These are phyloP conservation scores for Hemistola chrysoprasaria DNA, from an alignment of 2,888 invertebrate species.

Conservation along the genomic window DNA sequence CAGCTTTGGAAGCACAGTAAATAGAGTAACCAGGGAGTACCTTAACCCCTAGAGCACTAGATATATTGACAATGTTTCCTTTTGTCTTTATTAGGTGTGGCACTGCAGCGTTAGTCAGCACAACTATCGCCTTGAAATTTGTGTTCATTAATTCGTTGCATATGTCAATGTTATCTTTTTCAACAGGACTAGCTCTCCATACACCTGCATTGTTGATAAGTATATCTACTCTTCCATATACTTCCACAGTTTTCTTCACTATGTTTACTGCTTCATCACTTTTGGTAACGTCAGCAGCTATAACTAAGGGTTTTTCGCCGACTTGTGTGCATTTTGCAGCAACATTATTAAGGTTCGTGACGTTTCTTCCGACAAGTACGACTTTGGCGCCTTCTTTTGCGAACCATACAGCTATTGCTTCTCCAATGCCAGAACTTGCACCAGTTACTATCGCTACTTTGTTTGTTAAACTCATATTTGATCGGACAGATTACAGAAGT, in stretches of 20 bases:
- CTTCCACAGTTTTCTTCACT: background rate
- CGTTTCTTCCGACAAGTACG: background rate
- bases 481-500: too few relatives aligned
- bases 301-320: background rate
- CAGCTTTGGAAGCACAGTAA: constrained; percentile 88
- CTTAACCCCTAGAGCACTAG: constrained; percentile 15
- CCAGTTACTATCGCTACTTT: background rate
- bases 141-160: too few relatives aligned
- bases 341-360: background rate
- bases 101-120: too few relatives aligned
- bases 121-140: too few relatives aligned
- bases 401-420: background rate
- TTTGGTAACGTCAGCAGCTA: background rate
- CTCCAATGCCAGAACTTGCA: background rate
- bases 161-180: too few relatives aligned
- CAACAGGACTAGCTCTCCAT: too few relatives aligned
- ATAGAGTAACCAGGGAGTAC: constrained; percentile 7
- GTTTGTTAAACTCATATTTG: background rate
- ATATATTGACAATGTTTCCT: constrained; percentile 36
- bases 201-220: too few relatives aligned
- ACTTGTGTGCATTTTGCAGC: background rate
- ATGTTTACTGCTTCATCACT: background rate
- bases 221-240: too few relatives aligned
- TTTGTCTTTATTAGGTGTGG: too few relatives aligned
- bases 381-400: background rate